Base-by-base conservation (phyloP, 2,113 vertebrate genomes). In the Diphyllodes magnificus region DNA sequence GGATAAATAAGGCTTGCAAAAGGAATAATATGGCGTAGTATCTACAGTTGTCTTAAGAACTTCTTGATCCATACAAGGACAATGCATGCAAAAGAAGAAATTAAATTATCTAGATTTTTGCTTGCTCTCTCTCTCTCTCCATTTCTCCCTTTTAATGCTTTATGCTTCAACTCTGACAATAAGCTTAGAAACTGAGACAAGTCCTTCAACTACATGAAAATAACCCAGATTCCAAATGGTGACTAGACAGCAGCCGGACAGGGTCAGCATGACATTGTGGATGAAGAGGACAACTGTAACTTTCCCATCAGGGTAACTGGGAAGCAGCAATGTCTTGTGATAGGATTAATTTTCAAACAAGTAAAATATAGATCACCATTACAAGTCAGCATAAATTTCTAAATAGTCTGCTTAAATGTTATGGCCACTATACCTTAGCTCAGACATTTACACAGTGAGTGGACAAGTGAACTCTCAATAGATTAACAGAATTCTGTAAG, bases 381-480 rank as follows among this genome's bases (percentile, higher is more conserved):
- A 59, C 6, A 81, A 66, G 28, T 37, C 28, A 35, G n/a, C 51
- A 81, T 37, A 45, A 23, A 66, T 76, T 83, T 57, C 47, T 66
- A 54, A 80, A 76, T 5, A 8, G 23, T 37, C 53, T 25, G 27
- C 18, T 44, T 61, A 63, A 28, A 80, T 44, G 27, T 57, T 68
- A 63, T 13, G 12, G 37, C 24, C 13, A 50, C 27, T 44, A 30
- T 6, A 71, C 6, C 12, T 72, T 51, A 63, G 57, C 18, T 21
- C 20, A 16, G 27, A 20, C 6, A 8, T 1, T 42, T 22, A 76
- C 1, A 15, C 24, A 53, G 10, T 13, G 8, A 90, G 22, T 0
- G 0, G 25, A 23, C 2, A 86, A 40, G 25, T 11, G 30, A 83
- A 63, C 15, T 57, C 22, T 60, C 12, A 47, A 25, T 7, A 49